Conservation (phyloP, 2,888 invertebrate genomes). For the Macrophya alboannulata region DNA sequence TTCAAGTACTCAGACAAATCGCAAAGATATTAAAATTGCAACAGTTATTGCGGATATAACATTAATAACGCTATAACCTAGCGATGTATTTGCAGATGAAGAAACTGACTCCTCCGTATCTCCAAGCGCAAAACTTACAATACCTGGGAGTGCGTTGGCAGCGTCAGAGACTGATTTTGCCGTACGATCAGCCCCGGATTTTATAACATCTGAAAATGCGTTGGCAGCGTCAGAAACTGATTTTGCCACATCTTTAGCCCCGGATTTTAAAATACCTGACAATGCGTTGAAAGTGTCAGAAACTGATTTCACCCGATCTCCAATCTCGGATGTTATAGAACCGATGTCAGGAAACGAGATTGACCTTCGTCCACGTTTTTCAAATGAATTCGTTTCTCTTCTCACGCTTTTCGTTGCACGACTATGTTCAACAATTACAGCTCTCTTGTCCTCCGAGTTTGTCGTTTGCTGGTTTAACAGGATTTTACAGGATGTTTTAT, state of each 20-base stretch:
- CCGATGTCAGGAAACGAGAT: background rate
- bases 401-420: background rate
- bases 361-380: background rate
- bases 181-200: background rate
- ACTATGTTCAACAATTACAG: background rate
- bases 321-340: background rate
- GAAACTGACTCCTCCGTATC: background rate
- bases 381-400: too few species aligned
- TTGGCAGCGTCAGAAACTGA: background rate
- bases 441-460: background rate
- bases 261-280: background rate
- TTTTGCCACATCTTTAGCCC: too few species aligned
- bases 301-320: background rate
- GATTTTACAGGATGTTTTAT: conserved; percentile 83
- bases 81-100: background rate
- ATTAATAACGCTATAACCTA: background rate
- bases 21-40: too few species aligned
- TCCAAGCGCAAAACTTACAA: background rate
- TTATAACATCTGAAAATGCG: background rate
- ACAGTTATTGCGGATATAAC: too few species aligned
- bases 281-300: background rate
- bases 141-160: background rate
- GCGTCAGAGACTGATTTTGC: background rate
- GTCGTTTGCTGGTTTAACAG: background rate
- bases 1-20: too few species aligned